Conservation (phyloP, 2,797 vertebrate species). For the Meriones psammophilus region DNA sequence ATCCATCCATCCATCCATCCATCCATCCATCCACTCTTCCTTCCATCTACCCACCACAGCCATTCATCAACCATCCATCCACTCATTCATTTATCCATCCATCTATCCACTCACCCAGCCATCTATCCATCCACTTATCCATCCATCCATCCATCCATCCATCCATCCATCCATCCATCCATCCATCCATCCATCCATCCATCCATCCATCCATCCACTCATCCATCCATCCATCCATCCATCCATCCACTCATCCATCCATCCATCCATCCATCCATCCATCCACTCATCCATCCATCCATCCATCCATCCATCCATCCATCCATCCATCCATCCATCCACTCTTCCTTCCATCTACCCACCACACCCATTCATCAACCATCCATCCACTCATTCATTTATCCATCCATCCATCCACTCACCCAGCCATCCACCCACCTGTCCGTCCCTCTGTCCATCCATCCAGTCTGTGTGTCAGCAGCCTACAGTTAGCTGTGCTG, state of each 20-base stretch:
- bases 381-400: background rate
- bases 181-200: background rate
- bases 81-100: no score
- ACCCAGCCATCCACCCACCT: background rate
- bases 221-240: no score
- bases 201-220: no score
- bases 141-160: no score
- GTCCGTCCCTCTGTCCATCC: background rate
- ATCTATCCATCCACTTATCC: no score
- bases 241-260: background rate
- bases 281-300: no score
- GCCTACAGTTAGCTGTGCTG: background rate
- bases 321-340: background rate
- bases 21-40: accelerated
- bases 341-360: no score
- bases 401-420: background rate
- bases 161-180: background rate
- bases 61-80: no score
- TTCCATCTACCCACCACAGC: background rate
- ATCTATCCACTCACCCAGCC: no score
- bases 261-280: no score
- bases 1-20: background rate
- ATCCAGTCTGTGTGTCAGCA: background rate
- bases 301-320: no score
- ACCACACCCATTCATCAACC: no score